Conservation (phyloP, 2,113 vertebrate species). For the Mobula hypostoma region DNA sequence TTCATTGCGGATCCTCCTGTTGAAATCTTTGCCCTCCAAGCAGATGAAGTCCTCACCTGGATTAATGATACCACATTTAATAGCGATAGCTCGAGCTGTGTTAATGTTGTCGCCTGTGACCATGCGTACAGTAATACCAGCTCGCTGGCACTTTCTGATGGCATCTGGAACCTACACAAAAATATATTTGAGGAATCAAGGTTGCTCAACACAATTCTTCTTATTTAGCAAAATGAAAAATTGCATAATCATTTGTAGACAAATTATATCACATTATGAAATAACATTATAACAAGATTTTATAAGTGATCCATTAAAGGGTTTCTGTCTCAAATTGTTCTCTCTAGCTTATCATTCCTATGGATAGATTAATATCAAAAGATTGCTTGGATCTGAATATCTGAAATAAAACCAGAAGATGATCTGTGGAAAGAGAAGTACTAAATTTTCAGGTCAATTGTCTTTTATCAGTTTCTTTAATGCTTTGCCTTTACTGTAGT, state of each 20-base stretch:
- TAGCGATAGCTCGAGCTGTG: slow-evolving; percentile 92
- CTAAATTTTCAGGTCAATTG: not conserved
- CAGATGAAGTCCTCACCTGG: slow-evolving; percentile 94
- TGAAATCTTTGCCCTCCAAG: slow-evolving; percentile 96
- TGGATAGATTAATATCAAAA: not conserved
- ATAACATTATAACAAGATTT: not conserved
- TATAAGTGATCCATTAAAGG: too few species aligned
- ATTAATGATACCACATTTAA: slow-evolving; percentile 95
- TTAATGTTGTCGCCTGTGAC: slow-evolving; percentile 98
- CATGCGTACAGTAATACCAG: slow-evolving; percentile 96
- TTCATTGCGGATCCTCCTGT: slow-evolving; percentile 92
- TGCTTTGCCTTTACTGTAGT: too few species aligned
- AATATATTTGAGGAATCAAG: not conserved
- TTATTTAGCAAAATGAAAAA: not conserved
- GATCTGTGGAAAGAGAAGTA: not conserved
- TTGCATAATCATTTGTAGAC: not conserved
- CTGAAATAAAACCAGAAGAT: not conserved
- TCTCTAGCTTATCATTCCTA: not conserved
- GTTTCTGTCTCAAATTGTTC: not conserved
- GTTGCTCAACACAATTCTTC: not conserved
- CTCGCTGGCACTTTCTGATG: slow-evolving; percentile 88
- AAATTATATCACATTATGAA: not conserved
- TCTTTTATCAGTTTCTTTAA: not conserved
- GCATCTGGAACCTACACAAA: slow-evolving; percentile 80
- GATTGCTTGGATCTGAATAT: not conserved